A percentile compares a stretch with the other conserved stretches of the same genome.
These are phyloP conservation scores for Tribolium castaneum DNA, from an alignment of 1,140 invertebrate species.

Conservation along the genomic window DNA sequence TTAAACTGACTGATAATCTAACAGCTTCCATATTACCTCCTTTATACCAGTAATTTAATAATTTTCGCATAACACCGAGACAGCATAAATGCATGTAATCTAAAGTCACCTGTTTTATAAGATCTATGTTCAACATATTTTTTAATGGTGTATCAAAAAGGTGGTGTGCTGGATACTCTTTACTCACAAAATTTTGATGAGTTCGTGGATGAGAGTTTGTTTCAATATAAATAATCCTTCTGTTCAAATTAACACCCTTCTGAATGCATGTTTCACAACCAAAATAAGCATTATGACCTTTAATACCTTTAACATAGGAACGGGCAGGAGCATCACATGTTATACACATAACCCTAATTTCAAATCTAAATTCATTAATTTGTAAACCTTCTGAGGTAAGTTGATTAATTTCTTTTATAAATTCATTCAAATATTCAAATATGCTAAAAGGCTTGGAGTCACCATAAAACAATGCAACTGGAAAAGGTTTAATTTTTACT, in stretches of 20 bases:
- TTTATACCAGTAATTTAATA: neutral
- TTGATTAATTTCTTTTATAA: no score
- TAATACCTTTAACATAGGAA: no score
- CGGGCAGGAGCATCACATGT: no score
- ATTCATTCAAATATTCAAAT: neutral
- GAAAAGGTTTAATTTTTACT: neutral
- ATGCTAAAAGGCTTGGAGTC: neutral
- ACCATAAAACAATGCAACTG: neutral
- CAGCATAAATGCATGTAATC: conserved; percentile 32
- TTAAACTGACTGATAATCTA: neutral
- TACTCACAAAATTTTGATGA: neutral
- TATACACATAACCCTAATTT: no score
- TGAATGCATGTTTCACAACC: no score
- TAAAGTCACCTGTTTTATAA: conserved; percentile 17
- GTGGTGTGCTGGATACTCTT: neutral
- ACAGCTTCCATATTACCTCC: neutral
- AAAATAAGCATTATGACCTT: no score
- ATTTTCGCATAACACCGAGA: neutral
- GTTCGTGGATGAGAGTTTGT: neutral
- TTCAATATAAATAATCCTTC: no score
- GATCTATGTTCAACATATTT: neutral
- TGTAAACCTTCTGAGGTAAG: no score
- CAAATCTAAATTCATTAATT: no score
- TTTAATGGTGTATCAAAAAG: neutral
- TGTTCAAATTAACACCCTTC: no score